These are phyloP conservation scores for Timandra comae DNA, from an alignment of 2,888 invertebrate genomes.

Conservation along the genomic window DNA sequence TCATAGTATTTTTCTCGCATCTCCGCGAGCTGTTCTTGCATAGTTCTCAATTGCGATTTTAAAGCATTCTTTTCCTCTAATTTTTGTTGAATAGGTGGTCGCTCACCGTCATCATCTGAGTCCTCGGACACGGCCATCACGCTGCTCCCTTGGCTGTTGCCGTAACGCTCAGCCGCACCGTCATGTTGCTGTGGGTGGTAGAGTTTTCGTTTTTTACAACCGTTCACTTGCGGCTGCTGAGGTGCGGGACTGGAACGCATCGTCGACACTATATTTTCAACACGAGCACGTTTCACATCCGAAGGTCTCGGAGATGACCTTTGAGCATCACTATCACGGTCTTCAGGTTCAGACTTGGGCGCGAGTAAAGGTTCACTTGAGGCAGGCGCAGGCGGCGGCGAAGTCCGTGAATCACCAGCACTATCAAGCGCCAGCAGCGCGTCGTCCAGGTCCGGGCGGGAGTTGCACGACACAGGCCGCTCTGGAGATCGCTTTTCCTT, in stretches of 20 bases:
- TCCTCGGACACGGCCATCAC: conserved; percentile 78
- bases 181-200: conserved; percentile 97
- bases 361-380: conserved; percentile 75
- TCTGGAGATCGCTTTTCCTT: conserved; percentile 74
- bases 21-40: conserved; percentile 92
- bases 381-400: conserved; percentile 76
- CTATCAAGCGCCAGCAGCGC: conserved; percentile 79
- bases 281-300: conserved; percentile 93
- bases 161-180: conserved; percentile 79
- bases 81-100: conserved; percentile 88
- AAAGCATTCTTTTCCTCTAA: conserved; percentile 91
- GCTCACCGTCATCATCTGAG: conserved; percentile 86
- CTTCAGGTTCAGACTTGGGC: conserved; percentile 81
- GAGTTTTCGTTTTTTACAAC: conserved; percentile 96
- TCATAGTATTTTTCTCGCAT: conserved; percentile 95
- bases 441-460: conserved; percentile 78
- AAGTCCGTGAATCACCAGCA: conserved; percentile 61
- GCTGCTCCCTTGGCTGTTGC: conserved; percentile 66
- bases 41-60: conserved; percentile 88
- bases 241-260: conserved; percentile 93
- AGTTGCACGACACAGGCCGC: conserved; percentile 81
- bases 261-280: conserved; percentile 95
- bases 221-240: conserved; percentile 86
- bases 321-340: conserved; percentile 78
- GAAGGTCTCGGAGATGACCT: conserved; percentile 77